Conservation (phyloP, 2,797 vertebrate genomes). For the Alfaro cultratus region DNA sequence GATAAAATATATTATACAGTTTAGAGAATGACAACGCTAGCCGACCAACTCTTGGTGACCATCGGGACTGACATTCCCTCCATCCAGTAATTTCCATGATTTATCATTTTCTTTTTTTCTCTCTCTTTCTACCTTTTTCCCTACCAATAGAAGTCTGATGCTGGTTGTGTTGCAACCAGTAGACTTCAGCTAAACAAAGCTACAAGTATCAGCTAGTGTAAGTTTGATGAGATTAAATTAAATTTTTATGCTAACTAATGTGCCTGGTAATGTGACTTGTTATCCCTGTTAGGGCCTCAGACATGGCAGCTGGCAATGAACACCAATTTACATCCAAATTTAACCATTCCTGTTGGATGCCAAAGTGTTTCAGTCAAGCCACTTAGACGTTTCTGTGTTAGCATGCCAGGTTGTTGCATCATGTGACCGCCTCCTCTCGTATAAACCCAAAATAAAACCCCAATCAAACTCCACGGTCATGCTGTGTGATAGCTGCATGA, state of each 20-base stretch:
- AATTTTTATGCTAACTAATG: background rate
- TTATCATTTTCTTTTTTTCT: no score
- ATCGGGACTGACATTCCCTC: no score
- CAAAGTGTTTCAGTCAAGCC: background rate
- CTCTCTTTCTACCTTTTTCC: no score
- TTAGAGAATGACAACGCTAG: background rate
- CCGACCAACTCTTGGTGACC: no score
- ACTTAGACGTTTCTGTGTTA: background rate
- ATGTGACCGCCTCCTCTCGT: background rate
- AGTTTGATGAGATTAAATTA: background rate
- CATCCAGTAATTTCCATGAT: no score
- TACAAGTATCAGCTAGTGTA: background rate
- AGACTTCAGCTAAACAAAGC: background rate
- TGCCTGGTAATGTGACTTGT: background rate
- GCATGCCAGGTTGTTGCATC: background rate
- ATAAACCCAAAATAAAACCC: slow-evolving; percentile 1
- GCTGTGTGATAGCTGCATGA: background rate
- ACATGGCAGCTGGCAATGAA: background rate
- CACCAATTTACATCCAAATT: background rate
- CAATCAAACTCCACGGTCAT: background rate
- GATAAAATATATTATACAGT: background rate
- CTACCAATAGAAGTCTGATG: no score
- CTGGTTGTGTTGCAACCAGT: background rate
- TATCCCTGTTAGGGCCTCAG: background rate
- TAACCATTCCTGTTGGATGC: background rate